Conservation (phyloP, 2,113 vertebrate species). For the Opisthocomus hoazin region DNA sequence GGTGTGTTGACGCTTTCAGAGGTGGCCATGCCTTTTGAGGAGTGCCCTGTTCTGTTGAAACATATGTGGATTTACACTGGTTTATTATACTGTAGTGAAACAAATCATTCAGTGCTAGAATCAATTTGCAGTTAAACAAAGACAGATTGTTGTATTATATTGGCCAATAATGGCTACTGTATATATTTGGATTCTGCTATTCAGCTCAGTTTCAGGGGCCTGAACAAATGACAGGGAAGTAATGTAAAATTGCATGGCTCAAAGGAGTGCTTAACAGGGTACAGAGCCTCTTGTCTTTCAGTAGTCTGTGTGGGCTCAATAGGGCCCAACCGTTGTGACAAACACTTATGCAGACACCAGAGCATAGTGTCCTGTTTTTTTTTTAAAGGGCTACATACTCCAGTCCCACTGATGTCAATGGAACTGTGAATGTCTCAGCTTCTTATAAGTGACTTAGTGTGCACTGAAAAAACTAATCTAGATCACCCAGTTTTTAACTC, state of each 20-base stretch:
- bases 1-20: neutral
- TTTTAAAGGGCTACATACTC: neutral
- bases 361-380: neutral
- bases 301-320: slow-evolving; percentile 10
- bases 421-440: neutral
- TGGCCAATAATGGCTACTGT: neutral
- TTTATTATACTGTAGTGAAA: neutral
- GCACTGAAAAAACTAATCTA: neutral
- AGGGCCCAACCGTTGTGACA: neutral
- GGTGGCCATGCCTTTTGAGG: neutral
- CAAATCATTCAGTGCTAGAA: neutral
- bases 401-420: neutral
- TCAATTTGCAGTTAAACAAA: neutral
- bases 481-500: neutral
- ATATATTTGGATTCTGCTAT: neutral
- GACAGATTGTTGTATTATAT: neutral
- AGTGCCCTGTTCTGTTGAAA: neutral
- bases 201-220: neutral
- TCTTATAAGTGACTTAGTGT: neutral
- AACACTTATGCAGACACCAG: slow-evolving; percentile 1
- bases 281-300: slow-evolving; percentile 1
- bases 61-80: neutral
- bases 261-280: neutral
- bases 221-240: neutral
- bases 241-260: neutral